A percentile compares a stretch with the other conserved stretches of the same genome.
Conservation (phyloP, 2,113 vertebrate species). For the Mystacornis crossleyi region DNA sequence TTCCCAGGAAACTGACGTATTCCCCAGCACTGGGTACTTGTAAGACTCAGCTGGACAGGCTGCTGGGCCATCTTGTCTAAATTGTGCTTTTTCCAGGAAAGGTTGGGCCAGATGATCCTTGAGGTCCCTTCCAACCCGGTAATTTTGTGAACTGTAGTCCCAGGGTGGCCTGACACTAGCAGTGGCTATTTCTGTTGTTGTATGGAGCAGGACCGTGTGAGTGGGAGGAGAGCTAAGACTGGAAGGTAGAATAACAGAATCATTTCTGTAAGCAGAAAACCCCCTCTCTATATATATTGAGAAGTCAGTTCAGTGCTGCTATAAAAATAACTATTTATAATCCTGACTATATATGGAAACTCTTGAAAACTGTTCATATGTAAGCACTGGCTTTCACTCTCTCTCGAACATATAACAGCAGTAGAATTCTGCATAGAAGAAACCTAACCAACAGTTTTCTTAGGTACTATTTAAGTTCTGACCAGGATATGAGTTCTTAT, state of each 20-base stretch:
- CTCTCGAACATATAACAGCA: background rate
- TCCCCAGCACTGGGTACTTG: background rate
- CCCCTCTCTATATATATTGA: background rate
- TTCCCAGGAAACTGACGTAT: background rate
- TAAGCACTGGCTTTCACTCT: background rate
- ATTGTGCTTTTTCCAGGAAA: background rate
- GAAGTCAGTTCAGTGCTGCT: background rate
- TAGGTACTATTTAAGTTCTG: background rate
- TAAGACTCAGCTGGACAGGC: background rate
- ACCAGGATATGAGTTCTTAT: background rate
- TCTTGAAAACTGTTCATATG: background rate
- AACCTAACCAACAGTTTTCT: background rate
- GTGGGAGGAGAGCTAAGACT: background rate
- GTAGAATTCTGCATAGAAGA: background rate
- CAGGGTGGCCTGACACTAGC: background rate
- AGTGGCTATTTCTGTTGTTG: background rate
- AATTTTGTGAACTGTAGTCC: background rate
- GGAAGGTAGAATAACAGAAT: background rate
- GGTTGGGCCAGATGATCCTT: background rate
- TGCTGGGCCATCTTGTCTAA: background rate
- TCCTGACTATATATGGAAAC: conserved; percentile 50
- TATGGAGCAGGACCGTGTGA: background rate
- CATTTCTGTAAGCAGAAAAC: conserved; percentile 6
- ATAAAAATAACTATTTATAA: conserved; percentile 36
- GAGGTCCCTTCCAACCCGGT: background rate